Evolutionary conservation across 2,113 vertebrate species (phyloP), one percentile per base, ranked within the genome.

Genomic region (Hiodon alosoides): DNA sequence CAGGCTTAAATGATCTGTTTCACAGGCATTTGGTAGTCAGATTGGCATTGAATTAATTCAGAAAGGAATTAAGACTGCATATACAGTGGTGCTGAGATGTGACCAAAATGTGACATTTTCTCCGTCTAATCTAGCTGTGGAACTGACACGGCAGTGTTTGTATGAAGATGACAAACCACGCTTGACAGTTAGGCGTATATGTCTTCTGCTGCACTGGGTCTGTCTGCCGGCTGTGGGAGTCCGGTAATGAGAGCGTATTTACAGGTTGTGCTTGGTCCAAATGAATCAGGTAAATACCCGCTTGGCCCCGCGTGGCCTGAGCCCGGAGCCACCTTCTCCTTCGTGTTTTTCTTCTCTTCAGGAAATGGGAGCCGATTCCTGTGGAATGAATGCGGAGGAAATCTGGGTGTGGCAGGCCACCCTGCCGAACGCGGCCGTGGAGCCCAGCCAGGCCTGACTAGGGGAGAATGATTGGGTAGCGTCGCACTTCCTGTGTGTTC

Each of bases 381-480:
- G 91, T 86, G 81, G 90, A 93, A 93, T 85, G 92, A 93, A 92
- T 93, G 91, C 92, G 91, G 92, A 95, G 96, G 95, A 97, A 97
- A 95, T 94, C 91, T 93, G 91, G 85, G 90, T 85, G 88, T 88
- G 86, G 82, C 82, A 80, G 87, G 87, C 87, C 80, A 80, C 88
- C 31, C 31, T 31, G 2, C 31, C 31, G 31, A 31, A 31, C 31
- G 31, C 31, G 2, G 31, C 31, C 31, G 84, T 87, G 88, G 89
- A 87, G 81, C 76, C 76, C 67, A 91, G 93, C 95, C 96, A 97
- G 95, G 92, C 90, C 95, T 93, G 93, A 88, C 90, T 94, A 96
- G 96, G 96, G 96, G 96, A 96, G 94, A 94, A 94, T 97, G 97
- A 98, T 94, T 95, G 95, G 96, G 95, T 96, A 95, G 97, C 96